Evolutionary conservation across 2,113 vertebrate genomes (phyloP).

Genomic region (Eulemur rufifrons): DNA sequence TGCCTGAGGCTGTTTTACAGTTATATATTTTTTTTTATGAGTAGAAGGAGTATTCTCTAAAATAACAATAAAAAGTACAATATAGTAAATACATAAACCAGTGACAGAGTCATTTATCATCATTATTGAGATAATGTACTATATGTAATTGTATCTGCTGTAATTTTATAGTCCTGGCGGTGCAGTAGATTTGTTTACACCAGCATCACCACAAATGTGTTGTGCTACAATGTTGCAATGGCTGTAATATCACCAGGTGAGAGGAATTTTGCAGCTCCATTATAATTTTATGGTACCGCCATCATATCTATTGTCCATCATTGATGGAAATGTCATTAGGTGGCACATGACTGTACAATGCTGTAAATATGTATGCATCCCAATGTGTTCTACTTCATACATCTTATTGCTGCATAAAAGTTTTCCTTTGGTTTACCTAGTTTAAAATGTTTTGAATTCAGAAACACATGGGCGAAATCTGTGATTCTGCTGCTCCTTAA

Average conservation of each 20-base stretch:
- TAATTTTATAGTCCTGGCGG: not conserved
- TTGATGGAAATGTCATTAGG: not conserved
- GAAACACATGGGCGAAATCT: not conserved
- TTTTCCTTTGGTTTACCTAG: not conserved
- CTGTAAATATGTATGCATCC: fast-evolving
- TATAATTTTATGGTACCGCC: not conserved
- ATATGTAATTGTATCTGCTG: not conserved
- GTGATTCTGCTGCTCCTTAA: not conserved
- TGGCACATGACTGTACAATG: not conserved
- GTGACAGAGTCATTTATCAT: not conserved
- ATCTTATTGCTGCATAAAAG: no score
- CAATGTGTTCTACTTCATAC: fast-evolving
- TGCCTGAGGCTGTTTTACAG: not conserved
- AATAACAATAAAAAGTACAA: not conserved
- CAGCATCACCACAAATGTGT: not conserved
- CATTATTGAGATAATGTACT: not conserved
- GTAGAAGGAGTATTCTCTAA: not conserved
- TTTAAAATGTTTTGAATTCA: not conserved
- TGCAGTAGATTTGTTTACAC: not conserved
- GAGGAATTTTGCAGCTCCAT: not conserved
- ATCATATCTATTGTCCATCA: not conserved
- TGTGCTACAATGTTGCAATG: not conserved
- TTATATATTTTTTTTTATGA: not conserved
- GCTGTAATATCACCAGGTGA: not conserved
- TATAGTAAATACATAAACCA: not conserved